A percentile compares a stretch with the other conserved stretches of the same genome.
phyloP scores from a whole-genome alignment of 1,140 invertebrate genomes.

The Cardiocondyla obscurior region DNA sequence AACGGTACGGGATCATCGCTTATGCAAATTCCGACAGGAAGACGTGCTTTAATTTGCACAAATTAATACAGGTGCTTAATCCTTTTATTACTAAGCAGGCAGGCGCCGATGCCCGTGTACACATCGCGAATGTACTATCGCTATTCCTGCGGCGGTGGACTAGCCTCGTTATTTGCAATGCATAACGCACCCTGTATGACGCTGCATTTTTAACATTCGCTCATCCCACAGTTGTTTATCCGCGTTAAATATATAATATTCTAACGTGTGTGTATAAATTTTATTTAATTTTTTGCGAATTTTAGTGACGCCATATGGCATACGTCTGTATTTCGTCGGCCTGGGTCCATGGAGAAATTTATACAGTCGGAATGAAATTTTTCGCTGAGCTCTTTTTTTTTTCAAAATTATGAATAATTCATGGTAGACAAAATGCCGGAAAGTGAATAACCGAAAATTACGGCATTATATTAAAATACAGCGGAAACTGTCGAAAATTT shows the following conservation, averaged over 20 bases:
- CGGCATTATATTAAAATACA: background rate
- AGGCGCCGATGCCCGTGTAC: background rate
- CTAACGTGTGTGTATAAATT: background rate
- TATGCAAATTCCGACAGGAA: conserved; percentile 22
- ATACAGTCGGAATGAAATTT: background rate
- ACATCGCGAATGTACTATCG: background rate
- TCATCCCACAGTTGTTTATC: background rate
- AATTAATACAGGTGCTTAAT: conserved; percentile 31
- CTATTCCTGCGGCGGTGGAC: background rate
- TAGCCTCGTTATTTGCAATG: background rate
- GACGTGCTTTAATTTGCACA: conserved; percentile 28
- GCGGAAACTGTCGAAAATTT: background rate
- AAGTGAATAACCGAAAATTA: conserved; percentile 2
- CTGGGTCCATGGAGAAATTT: background rate
- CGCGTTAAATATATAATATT: background rate
- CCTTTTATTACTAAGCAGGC: conserved; percentile 31
- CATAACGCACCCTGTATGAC: conserved; percentile 2
- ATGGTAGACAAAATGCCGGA: background rate
- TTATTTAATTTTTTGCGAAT: conserved; percentile 14
- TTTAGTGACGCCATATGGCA: background rate
- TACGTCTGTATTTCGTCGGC: background rate
- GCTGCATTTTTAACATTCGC: conserved; percentile 17
- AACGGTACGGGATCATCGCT: conserved; percentile 13
- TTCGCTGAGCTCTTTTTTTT: background rate
- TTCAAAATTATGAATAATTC: conserved; percentile 8